Evolutionary conservation across 1,140 invertebrate genomes (phyloP), one percentile per base, ranked within the genome.

Genomic region (Stegodyphus dumicola): DNA sequence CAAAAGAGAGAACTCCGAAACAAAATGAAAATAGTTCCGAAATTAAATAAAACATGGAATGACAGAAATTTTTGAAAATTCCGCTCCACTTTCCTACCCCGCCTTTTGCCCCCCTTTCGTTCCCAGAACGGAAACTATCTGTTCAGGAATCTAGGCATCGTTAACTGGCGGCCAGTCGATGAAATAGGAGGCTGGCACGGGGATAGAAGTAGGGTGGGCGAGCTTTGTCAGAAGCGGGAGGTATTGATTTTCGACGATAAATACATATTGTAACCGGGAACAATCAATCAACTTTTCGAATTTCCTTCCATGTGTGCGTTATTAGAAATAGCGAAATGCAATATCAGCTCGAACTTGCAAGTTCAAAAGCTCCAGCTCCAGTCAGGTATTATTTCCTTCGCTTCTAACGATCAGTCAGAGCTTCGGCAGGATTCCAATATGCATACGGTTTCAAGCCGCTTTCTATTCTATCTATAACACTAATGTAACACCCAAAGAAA

Each of bases 251-350:
- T 78, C 65, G 75, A 77, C 84, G 84, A 86, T 86, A 86, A 86
- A 86, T 86, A 86, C 84, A 86, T 78, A 86, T 86, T 86, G 84
- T 86, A 78, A 86, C 84, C 56, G 69, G 84, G 67, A 65, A 86
- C 84, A 77, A 86, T 86, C 84, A 77, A 86, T 86, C 84, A 86
- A 78, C 84, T 86, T 86, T 86, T 86, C 76, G 75, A 86, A 86
- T 86, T 78, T 86, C 84, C 84, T 78, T 78, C 76, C 69, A 71
- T 70, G 65, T 86, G 76, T 86, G 56, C 76, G 74, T 86, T 86
- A 86, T 86, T 86, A 86, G 84, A 86, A 86, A 85, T 76, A 64
- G 80, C 81, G 74, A 85, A 85, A 85, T 85, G 81, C 81, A 85
- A 77, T 85, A 85, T 85, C 81, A 85, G 81, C 81, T 85, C 60